Evolutionary conservation across 2,888 invertebrate species (phyloP), one percentile per base, ranked within the genome.

Genomic region (Pseudococcus jackbeardsleyi): DNA sequence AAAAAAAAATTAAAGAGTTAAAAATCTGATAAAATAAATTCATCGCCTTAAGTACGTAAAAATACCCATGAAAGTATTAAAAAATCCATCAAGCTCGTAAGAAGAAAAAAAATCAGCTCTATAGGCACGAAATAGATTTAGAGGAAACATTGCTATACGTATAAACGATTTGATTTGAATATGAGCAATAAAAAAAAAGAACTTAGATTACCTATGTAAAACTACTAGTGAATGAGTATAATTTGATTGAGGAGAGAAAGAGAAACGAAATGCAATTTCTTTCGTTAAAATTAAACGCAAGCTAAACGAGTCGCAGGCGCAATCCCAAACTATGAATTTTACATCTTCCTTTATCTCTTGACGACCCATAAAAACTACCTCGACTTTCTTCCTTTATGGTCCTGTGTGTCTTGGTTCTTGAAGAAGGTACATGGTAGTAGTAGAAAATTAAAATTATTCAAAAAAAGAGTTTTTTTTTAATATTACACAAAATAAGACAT

Each of bases 91-190:
- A 72, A 72, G 68, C 68, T 72, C 68, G 68, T 72, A 72, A 72
- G 68, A 72, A 72, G 68, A 72, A 72, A 72, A 72, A 72, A 72
- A 64, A 64, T 26, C 12, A 72, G 68, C 68, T 72, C 68, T 72
- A 72, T n/a, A 72, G 33, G 68, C 33, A 33, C 68, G 11, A 19
- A 33, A 33, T 33, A 26, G 33, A 3, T 33, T 33, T 33, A 33
- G 22, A 26, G n/a, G 12, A 72, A 72, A 72, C 26, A 72, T 72
- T 72, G 33, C 68, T 72, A 72, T 5, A 12, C 19, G 15, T 46
- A 46, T 54, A 54, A 17, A 59, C 59, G 59, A 19, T 59, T 8
- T 19, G 17, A 33, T 33, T 17, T 46, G 33, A 33, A 72, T 72
- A 33, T 72, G 68, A 72, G 68, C 68, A 72, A 33, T 59, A 59